These are phyloP conservation scores for Noctua janthe DNA, from an alignment of 2,888 invertebrate species.

Conservation along the genomic window DNA sequence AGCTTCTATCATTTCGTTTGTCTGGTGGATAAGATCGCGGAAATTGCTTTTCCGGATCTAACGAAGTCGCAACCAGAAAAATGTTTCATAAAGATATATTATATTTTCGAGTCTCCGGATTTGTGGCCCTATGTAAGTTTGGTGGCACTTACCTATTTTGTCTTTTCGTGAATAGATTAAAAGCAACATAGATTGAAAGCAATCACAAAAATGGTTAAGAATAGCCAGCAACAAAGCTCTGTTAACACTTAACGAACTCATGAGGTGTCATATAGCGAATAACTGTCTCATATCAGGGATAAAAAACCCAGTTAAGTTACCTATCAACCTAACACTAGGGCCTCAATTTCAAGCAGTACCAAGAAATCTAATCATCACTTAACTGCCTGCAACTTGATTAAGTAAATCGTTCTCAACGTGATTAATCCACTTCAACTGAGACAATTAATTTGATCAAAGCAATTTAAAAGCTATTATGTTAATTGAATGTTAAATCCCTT, in stretches of 20 bases:
- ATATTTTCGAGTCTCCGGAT: background rate
- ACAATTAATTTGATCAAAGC: constrained; percentile 39
- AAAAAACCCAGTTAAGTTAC: background rate
- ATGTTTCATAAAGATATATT: constrained; percentile 1
- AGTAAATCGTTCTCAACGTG: constrained; percentile 37
- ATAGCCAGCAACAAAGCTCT: background rate
- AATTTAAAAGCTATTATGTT: constrained; percentile 49
- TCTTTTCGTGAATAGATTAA: background rate
- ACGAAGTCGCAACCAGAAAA: background rate
- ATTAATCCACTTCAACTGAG: constrained; percentile 38
- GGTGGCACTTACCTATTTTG: background rate
- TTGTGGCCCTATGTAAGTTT: constrained; percentile 14
- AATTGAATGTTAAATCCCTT: constrained; percentile 40
- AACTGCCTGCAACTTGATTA: constrained; percentile 20
- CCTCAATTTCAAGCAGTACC: constrained; percentile 4
- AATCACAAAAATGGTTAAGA: background rate
- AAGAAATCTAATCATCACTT: constrained; percentile 19
- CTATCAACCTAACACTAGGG: constrained; percentile 6
- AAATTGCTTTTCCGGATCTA: constrained; percentile 47
- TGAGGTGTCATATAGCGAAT: background rate
- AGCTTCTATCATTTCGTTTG: constrained; percentile 27
- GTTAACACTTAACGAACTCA: background rate
- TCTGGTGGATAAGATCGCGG: constrained; percentile 28
- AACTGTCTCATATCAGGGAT: background rate
- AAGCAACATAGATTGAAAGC: background rate